These are phyloP conservation scores for Macrosteles quadrilineatus DNA, from an alignment of 1,140 invertebrate species.

Conservation along the genomic window DNA sequence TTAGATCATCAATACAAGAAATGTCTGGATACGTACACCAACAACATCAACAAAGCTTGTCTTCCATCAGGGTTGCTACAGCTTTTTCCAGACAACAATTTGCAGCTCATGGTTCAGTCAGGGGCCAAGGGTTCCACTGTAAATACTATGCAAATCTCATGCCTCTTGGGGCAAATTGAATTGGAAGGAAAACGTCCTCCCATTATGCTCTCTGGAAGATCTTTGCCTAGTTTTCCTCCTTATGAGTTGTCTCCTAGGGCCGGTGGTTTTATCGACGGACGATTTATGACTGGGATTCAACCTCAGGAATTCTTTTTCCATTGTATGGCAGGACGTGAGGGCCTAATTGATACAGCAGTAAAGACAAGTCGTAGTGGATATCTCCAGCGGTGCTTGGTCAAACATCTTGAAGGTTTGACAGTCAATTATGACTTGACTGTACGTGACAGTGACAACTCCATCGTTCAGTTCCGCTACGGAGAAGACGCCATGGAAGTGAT, in stretches of 20 bases:
- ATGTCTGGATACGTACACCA: conserved; percentile 79
- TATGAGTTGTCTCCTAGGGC: conserved; percentile 91
- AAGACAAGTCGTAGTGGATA: conserved; percentile 98
- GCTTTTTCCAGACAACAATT: conserved; percentile 92
- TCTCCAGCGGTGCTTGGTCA: conserved; percentile 95
- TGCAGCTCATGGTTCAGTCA: conserved; percentile 97
- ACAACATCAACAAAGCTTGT: conserved; percentile 84
- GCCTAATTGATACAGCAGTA: conserved; percentile 82
- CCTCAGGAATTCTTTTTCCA: conserved; percentile 99
- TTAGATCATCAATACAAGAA: conserved; percentile 88
- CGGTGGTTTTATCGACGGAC: conserved; percentile 93
- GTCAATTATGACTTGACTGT: conserved; percentile 94
- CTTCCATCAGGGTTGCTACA: conserved; percentile 79
- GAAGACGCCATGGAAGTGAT: conserved; percentile 96
- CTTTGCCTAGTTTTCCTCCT: conserved; percentile 88
- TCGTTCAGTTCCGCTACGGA: conserved; percentile 97
- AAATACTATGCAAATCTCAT: conserved; percentile 97
- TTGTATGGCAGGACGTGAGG: conserved; percentile 99
- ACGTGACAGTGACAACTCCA: conserved; percentile 88
- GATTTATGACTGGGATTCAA: conserved; percentile 96
- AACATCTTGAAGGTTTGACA: conserved; percentile 93
- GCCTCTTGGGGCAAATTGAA: conserved; percentile 95
- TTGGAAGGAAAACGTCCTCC: conserved; percentile 97
- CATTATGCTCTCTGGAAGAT: conserved; percentile 89
- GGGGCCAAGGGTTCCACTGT: conserved; percentile 97